These are phyloP conservation scores for Malurus cyaneus DNA, from an alignment of 2,113 vertebrate species.

Conservation along the genomic window DNA sequence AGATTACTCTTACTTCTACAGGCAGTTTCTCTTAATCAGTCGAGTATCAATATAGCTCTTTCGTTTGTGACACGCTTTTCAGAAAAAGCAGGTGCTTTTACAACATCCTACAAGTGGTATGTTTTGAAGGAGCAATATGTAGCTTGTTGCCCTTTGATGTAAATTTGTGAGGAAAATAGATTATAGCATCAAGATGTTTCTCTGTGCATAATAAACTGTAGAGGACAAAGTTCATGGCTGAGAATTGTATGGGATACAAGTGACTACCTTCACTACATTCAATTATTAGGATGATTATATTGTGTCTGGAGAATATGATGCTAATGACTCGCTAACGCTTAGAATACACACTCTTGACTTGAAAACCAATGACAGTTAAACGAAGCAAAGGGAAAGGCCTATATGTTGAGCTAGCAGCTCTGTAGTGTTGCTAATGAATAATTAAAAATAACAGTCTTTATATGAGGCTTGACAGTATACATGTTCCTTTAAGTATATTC, in stretches of 20 bases:
- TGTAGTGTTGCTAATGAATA: slow-evolving; percentile 38
- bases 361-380: slow-evolving; percentile 55
- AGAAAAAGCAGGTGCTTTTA: not conserved
- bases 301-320: slow-evolving; percentile 57
- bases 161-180: slow-evolving; percentile 49
- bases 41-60: slow-evolving; percentile 2
- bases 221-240: slow-evolving; percentile 64
- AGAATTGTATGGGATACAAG: slow-evolving; percentile 55
- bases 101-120: not conserved
- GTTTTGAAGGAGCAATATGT: slow-evolving; percentile 26
- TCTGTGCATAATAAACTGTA: slow-evolving; percentile 50
- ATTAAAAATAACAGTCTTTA: slow-evolving; percentile 71
- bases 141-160: slow-evolving; percentile 36
- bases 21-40: not conserved
- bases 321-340: slow-evolving; percentile 49
- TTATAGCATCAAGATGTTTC: slow-evolving; percentile 57
- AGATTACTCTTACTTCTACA: slow-evolving; percentile 5
- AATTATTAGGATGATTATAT: slow-evolving; percentile 63
- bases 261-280: slow-evolving; percentile 60
- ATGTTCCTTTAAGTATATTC: slow-evolving; percentile 29
- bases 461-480: slow-evolving; percentile 26
- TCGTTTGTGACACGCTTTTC: slow-evolving; percentile 37
- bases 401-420: slow-evolving; percentile 28
- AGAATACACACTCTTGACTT: slow-evolving; percentile 55
- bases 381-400: slow-evolving; percentile 9